Conservation (phyloP, 2,113 vertebrate species). For the Ammodramus savannarum region DNA sequence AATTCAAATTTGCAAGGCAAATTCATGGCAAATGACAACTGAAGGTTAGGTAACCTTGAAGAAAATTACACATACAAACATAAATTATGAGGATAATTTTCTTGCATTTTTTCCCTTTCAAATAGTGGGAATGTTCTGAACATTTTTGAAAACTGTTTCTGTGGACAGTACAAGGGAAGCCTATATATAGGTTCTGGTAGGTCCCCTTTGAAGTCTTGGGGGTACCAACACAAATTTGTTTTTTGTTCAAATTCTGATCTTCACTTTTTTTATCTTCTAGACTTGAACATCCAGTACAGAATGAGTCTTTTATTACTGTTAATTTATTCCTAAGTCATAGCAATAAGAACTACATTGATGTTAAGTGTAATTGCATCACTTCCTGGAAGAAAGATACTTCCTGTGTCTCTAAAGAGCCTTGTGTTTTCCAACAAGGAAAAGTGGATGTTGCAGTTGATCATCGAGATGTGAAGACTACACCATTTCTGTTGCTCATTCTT, state of each 20-base stretch:
- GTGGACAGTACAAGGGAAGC: neutral
- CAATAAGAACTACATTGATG: neutral
- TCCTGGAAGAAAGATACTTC: neutral
- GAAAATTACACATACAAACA: neutral
- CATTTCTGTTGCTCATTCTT: neutral
- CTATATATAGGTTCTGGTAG: neutral
- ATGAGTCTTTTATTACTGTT: neutral
- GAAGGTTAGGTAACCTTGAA: neutral
- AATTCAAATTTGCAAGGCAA: slow-evolving; percentile 31
- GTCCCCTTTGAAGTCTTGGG: neutral
- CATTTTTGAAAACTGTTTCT: neutral
- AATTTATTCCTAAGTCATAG: neutral
- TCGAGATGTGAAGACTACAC: neutral
- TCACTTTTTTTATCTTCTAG: neutral
- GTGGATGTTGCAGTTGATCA: neutral
- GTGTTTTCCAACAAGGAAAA: neutral
- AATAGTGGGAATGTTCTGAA: neutral
- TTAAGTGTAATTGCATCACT: neutral
- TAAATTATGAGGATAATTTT: neutral
- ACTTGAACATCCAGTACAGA: neutral
- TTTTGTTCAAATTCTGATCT: neutral
- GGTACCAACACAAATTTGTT: fast-evolving
- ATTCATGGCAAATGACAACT: neutral
- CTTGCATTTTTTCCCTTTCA: neutral
- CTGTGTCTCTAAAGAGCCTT: neutral